Percentiles rank a stretch among this genome's conserved stretches.
These are phyloP conservation scores for Ariopsis seemanni DNA, from an alignment of 2,113 vertebrate genomes.

Conservation along the genomic window DNA sequence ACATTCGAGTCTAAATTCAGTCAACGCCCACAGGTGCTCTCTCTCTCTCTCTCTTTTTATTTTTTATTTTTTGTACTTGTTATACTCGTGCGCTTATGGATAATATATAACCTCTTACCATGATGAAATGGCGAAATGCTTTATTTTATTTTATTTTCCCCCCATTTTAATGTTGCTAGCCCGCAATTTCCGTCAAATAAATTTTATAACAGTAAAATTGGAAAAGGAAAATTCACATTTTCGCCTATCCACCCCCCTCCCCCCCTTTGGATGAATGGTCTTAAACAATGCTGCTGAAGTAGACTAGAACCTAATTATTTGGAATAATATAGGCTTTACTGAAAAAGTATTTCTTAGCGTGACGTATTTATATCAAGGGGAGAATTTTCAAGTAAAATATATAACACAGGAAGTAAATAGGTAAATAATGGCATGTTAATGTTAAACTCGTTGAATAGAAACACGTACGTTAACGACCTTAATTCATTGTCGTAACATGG, in stretches of 20 bases:
- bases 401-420: neutral
- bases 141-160: neutral
- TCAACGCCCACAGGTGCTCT: neutral
- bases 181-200: neutral
- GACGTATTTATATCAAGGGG: neutral
- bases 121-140: neutral
- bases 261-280: too few species aligned
- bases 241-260: neutral
- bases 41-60: neutral
- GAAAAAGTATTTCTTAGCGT: too few species aligned
- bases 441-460: neutral
- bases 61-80: neutral
- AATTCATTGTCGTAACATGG: neutral
- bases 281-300: neutral
- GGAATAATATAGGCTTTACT: neutral
- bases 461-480: neutral
- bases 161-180: neutral
- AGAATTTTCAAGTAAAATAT: neutral
- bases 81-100: neutral
- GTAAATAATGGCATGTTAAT: neutral
- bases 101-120: neutral
- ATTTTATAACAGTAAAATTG: neutral
- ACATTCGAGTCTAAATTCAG: neutral
- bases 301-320: neutral
- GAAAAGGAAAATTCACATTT: neutral